Evolutionary conservation across 2,888 invertebrate genomes (phyloP), one percentile per base, ranked within the genome.

Genomic region (Dolichopus griseipennis): DNA sequence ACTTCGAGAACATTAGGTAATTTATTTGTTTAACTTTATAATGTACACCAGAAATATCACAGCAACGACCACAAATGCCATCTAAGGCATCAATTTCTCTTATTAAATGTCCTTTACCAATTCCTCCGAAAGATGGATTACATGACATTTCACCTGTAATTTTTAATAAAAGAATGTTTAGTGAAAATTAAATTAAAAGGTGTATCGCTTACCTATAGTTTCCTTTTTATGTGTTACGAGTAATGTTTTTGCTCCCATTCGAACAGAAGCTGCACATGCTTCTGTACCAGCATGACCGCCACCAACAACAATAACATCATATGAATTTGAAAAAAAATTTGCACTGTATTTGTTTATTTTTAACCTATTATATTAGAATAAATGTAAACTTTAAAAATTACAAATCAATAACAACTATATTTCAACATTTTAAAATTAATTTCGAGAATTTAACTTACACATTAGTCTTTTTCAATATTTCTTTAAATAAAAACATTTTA

Each of bases 231-330:
- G 94, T 0, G 94, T 95, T 10, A 95, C 83, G 43, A 95, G 83
- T 65, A 93, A 78, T 0, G 94, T 94, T 70, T 83, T 84, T 0
- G 88, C 88, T 10, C 93, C 92, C 88, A 92, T 92, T 75, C 95
- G 83, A 1, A 92, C 88, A 1, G 95, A 87, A 6, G 93, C 93
- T 63, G 90, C 85, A 75, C 90, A 91, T 2, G 93, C 94, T 81
- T 95, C 95, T 8, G 90, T 89, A 18, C 95, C 95, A 10, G 95
- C 95, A 85, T 95, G 95, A 0, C 95, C 95, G 7, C 94, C 95
- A 18, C 95, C 95, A 73, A 95, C 88, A 64, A 95, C 89, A 73
- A 94, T 85, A 0, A 94, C 93, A 83, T 93, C 91, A 69, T 78
- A 27, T n/a, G n/a, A 20, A 61, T 61, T 20, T 9, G 22, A 62